Base-by-base conservation (phyloP, 2,797 vertebrate genomes). In the Sphenopsis melanotis region DNA sequence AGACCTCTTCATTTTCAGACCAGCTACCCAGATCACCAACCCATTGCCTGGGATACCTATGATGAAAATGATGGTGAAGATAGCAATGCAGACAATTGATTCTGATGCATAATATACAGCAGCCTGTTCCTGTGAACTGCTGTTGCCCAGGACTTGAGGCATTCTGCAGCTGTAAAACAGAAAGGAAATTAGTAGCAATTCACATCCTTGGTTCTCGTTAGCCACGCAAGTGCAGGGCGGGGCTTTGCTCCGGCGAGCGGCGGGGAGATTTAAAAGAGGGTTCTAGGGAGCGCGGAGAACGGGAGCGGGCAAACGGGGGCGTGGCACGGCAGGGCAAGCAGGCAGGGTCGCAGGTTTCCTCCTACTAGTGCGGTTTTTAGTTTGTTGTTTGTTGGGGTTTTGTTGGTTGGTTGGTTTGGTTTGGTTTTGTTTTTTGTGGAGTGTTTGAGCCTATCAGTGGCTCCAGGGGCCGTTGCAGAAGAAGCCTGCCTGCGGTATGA, bases 11-110 rank as follows among this genome's bases (percentile, higher is more conserved):
- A 98, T 98, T 97, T 98, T 98, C 60, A 98, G 23, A 30, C 97
- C 97, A 42, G 98, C 97, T 23, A 98, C 96, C 98, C 98, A 99
- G 37, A 99, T 93, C 32, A 99, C 98, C 68, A 99, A 52, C 30
- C 97, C 96, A 8, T 98, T 99, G 65, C 98, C 98, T 11, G 98
- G 97, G 57, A 98, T 56, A 17, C 98, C 98, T 59, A 97, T 34
- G 37, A 98, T 34, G 75, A 97, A 98, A 32, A 98, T 83, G 20
- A 98, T 30, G 78, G 82, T 85, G 84, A 98, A 97, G 37, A 98
- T 44, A 72, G 76, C 44, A 55, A 98, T 86, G 46, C 98, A 97
- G 42, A 96, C 24, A 36, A 95, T 85, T 24, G 90, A 24, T 32
- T 59, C 83, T 3, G 96, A 46, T 22, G 80, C 11, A 14, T 94